Percentiles rank a stretch among this genome's conserved stretches.
Evolutionary conservation across 2,113 vertebrate genomes (phyloP).

Genomic region (Epinephelus cyanopodus): DNA sequence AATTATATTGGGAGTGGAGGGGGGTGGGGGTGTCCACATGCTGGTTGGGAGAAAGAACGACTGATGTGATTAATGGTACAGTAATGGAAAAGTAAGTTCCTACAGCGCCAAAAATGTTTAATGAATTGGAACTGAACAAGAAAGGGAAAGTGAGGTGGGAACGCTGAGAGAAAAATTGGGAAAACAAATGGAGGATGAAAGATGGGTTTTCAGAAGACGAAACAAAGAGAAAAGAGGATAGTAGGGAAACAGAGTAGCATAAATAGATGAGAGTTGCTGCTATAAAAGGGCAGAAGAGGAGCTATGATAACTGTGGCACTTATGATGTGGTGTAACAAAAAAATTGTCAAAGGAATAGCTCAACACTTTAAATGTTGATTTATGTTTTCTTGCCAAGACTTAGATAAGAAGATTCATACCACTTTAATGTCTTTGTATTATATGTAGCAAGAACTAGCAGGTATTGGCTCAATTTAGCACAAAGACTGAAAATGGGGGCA

Average conservation of each 20-base stretch:
- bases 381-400: slow-evolving; percentile 12
- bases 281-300: not conserved
- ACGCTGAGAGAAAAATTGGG: slow-evolving; percentile 11
- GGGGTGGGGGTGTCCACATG: slow-evolving; percentile 36
- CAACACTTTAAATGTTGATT: not conserved
- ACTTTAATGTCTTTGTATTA: not conserved
- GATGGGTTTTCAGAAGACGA: slow-evolving; percentile 39
- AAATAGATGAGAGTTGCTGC: slow-evolving; percentile 5
- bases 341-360: not conserved
- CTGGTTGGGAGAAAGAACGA: slow-evolving; percentile 36
- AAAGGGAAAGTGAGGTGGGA: slow-evolving; percentile 61
- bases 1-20: slow-evolving; percentile 70
- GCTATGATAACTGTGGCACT: not conserved
- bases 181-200: slow-evolving; percentile 59
- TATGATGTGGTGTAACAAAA: not conserved
- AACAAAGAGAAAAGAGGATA: slow-evolving; percentile 10
- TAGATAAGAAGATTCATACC: not conserved
- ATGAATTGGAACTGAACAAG: slow-evolving; percentile 70
- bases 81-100: slow-evolving; percentile 71
- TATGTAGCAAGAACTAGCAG: not conserved
- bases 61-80: slow-evolving; percentile 70
- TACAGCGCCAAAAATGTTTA: slow-evolving; percentile 58
- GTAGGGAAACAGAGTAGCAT: not conserved
- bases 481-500: not conserved
- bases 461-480: not conserved